Base-by-base conservation (phyloP, 2,888 invertebrate species). In the Cryptocheilus praepositus region DNA sequence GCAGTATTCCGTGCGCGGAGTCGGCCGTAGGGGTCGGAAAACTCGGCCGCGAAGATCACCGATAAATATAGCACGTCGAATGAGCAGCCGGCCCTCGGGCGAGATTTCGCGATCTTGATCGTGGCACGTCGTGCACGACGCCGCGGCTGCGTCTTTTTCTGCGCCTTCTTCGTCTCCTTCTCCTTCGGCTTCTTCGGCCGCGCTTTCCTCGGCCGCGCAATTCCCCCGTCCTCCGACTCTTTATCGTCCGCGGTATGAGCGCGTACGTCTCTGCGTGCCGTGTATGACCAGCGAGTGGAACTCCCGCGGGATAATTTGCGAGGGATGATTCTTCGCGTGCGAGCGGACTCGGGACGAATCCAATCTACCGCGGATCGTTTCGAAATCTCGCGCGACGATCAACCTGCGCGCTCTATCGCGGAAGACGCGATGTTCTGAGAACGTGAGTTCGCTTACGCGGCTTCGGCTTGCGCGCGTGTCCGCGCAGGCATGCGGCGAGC, bases 41-140 rank as follows among this genome's bases (percentile, higher is more conserved):
- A 84, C 80, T 82, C 79, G 71, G 75, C 69, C 67, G 70, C 66
- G 71, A 70, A 84, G 84, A 85, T 85, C 81, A 76, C 81, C 85
- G 85, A 86, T 85, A 86, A 85, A 84, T 81, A 74, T 77, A 77
- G 73, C 78, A 65, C 77, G 76, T 77, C 79, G 78, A 80, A 80
- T 74, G 76, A 78, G 79, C 76, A 73, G 77, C 76, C 59, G 77
- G 76, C 70, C 73, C 76, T 73, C 73, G 74, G 73, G 79, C 63
- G 71, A 81, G 71, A 81, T 80, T 66, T 75, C 70, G 58, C 77
- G 82, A 82, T 85, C 84, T 83, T 83, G 85, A 85, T 85, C 84
- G 77, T 77, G 67, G 77, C 72, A 69, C 80, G 67, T 80, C 82
- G 82, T 83, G 82, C 83, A 79, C 77, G 80, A 80, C 79, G 77